A percentile compares a stretch with the other conserved stretches of the same genome.
Evolutionary conservation across 2,888 invertebrate species (phyloP).

Genomic region (Drosophila nigritarsus): DNA sequence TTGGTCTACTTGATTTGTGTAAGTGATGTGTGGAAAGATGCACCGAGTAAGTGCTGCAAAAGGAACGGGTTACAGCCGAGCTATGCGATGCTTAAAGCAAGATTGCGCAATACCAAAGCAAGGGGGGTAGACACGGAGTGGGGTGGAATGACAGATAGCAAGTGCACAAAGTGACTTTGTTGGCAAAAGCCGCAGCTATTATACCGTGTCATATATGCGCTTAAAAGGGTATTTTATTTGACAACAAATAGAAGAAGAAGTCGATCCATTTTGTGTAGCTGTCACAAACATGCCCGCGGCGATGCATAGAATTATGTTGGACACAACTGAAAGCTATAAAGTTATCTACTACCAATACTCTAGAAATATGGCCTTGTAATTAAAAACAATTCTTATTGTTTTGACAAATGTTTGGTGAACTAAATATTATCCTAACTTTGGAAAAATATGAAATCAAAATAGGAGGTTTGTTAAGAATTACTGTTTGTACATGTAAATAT

Average conservation of each 20-base stretch:
- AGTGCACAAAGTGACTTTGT: slow-evolving; percentile 61
- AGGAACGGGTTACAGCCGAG: slow-evolving; percentile 12
- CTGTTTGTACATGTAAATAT: background rate
- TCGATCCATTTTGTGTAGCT: background rate
- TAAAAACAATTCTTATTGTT: too few species aligned
- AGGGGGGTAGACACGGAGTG: too few species aligned
- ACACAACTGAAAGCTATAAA: background rate
- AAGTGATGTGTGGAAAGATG: slow-evolving; percentile 60
- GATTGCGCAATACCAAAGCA: background rate
- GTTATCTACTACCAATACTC: background rate
- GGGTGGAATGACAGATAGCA: background rate
- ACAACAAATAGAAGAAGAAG: background rate
- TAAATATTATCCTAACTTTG: background rate
- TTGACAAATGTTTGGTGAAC: background rate
- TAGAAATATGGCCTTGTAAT: background rate
- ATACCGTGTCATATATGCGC: slow-evolving; percentile 10
- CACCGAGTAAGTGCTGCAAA: slow-evolving; percentile 32
- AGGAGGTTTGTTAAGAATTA: background rate
- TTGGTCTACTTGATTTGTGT: slow-evolving; percentile 74
- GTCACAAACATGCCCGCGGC: too few species aligned
- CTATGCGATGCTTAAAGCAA: background rate
- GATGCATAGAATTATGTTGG: background rate
- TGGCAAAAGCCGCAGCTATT: slow-evolving; percentile 68
- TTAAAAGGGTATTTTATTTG: background rate
- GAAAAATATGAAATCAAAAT: background rate